Conservation (phyloP, 2,888 invertebrate genomes). For the Tachina grossa region DNA sequence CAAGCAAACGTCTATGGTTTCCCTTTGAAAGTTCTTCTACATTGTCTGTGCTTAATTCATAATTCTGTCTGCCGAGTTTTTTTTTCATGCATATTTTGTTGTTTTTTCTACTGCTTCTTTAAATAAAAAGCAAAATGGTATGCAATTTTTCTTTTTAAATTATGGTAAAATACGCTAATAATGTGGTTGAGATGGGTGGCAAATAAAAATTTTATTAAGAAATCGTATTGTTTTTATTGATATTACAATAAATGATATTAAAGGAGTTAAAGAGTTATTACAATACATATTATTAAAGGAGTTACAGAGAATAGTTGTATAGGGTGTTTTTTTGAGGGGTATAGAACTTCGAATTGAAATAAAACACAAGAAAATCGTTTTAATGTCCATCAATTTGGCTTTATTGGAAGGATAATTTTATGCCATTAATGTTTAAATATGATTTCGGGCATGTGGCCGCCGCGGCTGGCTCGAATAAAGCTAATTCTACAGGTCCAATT, state of each 20-base stretch:
- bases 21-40: slow-evolving; percentile 61
- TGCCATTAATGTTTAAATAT: no score
- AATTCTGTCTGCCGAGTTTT: slow-evolving; percentile 37
- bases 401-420: no score
- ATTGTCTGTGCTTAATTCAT: slow-evolving; percentile 57
- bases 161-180: slow-evolving; percentile 79
- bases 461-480: no score
- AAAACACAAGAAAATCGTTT: no score
- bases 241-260: slow-evolving; percentile 8
- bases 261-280: no score
- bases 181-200: slow-evolving; percentile 76
- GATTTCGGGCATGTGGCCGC: no score
- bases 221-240: slow-evolving; percentile 31
- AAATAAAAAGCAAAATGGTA: slow-evolving; percentile 30
- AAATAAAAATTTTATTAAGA: slow-evolving; percentile 34
- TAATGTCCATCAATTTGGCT: no score
- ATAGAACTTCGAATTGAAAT: no score
- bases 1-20: slow-evolving; percentile 33
- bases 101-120: background rate
- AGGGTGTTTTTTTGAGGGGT: no score
- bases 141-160: slow-evolving; percentile 51
- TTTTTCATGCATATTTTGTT: background rate
- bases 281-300: no score
- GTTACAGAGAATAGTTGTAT: no score
- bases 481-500: no score